phyloP scores from a whole-genome alignment of 2,888 invertebrate genomes.

The Trissonchulus latispiculum region DNA sequence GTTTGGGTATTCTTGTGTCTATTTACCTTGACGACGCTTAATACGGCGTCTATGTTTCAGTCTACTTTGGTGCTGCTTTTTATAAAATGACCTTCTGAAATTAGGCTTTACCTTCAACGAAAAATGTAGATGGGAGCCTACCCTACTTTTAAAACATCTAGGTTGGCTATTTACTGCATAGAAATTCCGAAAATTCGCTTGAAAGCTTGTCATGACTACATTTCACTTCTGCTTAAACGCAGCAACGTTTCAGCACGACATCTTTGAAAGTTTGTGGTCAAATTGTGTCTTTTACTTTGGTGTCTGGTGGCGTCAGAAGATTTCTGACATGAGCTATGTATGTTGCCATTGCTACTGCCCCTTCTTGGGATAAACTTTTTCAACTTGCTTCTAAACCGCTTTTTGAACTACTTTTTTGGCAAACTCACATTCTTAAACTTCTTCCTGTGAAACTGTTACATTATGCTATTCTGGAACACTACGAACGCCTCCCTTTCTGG shows the following conservation, averaged over 20 bases:
- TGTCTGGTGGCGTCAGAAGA: neutral
- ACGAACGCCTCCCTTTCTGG: neutral
- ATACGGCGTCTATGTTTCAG: neutral
- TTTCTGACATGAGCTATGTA: neutral
- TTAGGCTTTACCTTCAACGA: neutral
- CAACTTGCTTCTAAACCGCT: neutral
- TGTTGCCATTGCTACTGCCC: neutral
- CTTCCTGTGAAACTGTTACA: neutral
- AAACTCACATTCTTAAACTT: neutral
- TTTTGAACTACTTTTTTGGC: neutral
- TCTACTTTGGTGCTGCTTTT: neutral
- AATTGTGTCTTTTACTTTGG: neutral
- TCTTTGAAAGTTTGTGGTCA: neutral
- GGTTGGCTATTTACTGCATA: neutral
- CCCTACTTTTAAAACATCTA: neutral
- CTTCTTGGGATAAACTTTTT: neutral
- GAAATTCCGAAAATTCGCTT: no score
- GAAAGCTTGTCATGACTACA: no score
- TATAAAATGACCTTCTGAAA: no score
- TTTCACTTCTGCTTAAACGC: no score
- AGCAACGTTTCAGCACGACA: neutral
- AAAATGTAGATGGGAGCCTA: neutral
- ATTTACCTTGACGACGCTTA: neutral
- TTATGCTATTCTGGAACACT: neutral
- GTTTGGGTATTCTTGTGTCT: neutral